These are phyloP conservation scores for Magallana ariakensis DNA, from an alignment of 1,140 invertebrate species.

Conservation along the genomic window DNA sequence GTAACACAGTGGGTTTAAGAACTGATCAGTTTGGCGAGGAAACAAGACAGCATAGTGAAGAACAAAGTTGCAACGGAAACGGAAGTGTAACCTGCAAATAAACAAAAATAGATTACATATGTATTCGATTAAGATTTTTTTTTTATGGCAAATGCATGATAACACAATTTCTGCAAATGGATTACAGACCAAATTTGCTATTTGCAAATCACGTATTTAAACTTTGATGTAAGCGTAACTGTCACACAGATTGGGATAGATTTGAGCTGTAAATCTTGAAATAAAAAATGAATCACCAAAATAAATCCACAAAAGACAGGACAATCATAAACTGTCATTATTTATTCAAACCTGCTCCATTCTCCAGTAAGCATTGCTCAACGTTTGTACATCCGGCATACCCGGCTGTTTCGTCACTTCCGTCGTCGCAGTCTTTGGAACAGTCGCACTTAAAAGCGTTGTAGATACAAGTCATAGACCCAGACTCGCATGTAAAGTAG, in stretches of 20 bases:
- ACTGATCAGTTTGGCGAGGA: not conserved
- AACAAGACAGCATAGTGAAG: not conserved
- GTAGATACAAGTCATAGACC: slow-evolving; percentile 43
- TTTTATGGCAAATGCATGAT: too few species aligned
- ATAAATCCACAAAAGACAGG: too few species aligned
- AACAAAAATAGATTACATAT: not conserved
- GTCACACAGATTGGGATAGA: too few species aligned
- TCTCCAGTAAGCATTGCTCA: not conserved
- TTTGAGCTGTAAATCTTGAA: too few species aligned
- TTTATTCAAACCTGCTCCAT: not conserved
- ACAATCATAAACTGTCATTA: too few species aligned
- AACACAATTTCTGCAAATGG: too few species aligned
- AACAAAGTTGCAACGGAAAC: not conserved
- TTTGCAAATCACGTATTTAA: too few species aligned
- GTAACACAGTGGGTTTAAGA: too few species aligned
- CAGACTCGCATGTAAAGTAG: slow-evolving; percentile 54
- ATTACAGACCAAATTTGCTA: too few species aligned
- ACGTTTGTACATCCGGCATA: slow-evolving; percentile 50
- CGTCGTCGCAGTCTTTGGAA: slow-evolving; percentile 52
- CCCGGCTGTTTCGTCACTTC: slow-evolving; percentile 52
- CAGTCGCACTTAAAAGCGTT: slow-evolving; percentile 51
- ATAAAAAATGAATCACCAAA: too few species aligned
- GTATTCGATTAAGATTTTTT: too few species aligned
- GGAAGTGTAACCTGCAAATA: not conserved
- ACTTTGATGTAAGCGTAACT: too few species aligned